Percentiles rank a stretch among this genome's conserved stretches.
These are phyloP conservation scores for Marcusenius ussheri DNA, from an alignment of 2,113 vertebrate genomes.

Conservation along the genomic window DNA sequence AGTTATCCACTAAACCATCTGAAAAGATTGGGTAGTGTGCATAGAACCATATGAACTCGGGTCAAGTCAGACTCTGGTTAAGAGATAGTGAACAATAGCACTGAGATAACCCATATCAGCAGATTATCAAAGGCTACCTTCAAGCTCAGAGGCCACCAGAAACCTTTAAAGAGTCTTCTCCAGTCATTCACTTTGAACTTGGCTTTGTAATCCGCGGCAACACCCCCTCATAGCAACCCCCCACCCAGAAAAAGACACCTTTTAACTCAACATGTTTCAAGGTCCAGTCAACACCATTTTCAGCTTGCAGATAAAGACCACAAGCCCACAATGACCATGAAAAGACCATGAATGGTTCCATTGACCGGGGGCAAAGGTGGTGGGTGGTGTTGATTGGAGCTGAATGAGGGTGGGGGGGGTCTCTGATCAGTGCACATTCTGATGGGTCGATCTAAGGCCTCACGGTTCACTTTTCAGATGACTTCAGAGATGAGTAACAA, in stretches of 20 bases:
- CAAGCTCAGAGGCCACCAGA: background rate
- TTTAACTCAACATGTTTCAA: slow-evolving; percentile 2
- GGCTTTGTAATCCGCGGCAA: background rate
- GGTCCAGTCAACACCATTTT: background rate
- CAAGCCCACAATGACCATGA: background rate
- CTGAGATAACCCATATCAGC: background rate
- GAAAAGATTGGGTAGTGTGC: background rate
- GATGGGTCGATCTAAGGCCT: background rate
- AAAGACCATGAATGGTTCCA: background rate
- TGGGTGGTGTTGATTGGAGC: background rate
- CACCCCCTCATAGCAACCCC: background rate
- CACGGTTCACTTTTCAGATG: background rate
- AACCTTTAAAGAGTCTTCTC: background rate
- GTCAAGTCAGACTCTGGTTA: background rate
- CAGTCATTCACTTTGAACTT: background rate
- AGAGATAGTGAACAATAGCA: background rate
- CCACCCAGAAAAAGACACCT: background rate
- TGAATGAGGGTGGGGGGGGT: background rate
- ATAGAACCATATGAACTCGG: background rate
- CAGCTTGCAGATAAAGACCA: background rate
- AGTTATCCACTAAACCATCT: background rate
- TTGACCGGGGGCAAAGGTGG: background rate
- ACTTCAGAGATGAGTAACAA: slow-evolving; percentile 1
- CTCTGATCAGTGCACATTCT: background rate
- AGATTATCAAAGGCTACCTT: background rate